Conservation (phyloP, 92 coral and sea anemone genomes). For the Nematostella vectensis region DNA sequence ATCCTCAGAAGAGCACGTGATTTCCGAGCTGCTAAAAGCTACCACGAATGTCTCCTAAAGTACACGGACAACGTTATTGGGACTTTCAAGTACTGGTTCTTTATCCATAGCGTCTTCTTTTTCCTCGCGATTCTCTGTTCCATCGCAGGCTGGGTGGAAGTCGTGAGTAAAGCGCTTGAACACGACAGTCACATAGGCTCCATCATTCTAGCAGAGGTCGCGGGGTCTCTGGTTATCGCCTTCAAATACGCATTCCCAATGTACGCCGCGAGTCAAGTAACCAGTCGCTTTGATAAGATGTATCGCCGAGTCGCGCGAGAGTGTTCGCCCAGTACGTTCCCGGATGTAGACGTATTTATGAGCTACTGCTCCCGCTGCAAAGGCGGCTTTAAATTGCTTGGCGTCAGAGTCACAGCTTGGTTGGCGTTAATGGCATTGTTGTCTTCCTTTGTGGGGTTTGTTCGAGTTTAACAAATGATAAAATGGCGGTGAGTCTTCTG, state of each 20-base stretch:
- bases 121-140: constrained; percentile 26
- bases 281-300: constrained; percentile 45
- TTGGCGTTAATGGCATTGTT: constrained; percentile 43
- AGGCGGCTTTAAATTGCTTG: constrained; percentile 45
- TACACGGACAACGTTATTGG: constrained; percentile 40
- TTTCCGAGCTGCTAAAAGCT: constrained; percentile 34
- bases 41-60: constrained; percentile 45
- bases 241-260: constrained; percentile 65
- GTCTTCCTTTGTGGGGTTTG: constrained; percentile 46
- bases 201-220: constrained; percentile 35
- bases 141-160: constrained; percentile 37
- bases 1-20: constrained; percentile 27
- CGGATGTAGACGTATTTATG: constrained; percentile 44
- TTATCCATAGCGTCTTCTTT: constrained; percentile 42
- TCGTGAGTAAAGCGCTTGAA: constrained; percentile 1
- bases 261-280: constrained; percentile 50
- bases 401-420: constrained; percentile 24
- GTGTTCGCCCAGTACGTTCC: constrained; percentile 21
- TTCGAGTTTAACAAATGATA: constrained; percentile 29
- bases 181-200: not conserved
- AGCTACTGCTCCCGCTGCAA: constrained; percentile 47
- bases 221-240: constrained; percentile 43
- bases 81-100: constrained; percentile 42
- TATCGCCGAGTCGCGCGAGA: constrained; percentile 34
- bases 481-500: not conserved